Conservation (phyloP, 2,888 invertebrate genomes). For the Drosophila histrio region DNA sequence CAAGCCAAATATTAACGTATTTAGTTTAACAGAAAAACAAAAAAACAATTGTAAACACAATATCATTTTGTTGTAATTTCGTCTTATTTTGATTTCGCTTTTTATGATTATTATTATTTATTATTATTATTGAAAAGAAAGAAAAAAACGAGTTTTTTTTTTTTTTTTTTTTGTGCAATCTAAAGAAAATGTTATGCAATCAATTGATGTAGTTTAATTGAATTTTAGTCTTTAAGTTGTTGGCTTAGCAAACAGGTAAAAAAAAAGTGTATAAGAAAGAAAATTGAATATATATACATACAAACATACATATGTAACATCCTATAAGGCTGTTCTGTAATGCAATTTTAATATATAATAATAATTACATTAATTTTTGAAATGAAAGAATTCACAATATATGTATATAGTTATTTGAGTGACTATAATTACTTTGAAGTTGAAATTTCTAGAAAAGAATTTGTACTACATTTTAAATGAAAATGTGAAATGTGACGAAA, state of each 20-base stretch:
- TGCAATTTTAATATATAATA: not conserved
- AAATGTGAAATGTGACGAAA: too few relatives aligned
- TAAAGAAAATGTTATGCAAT: conserved; percentile 34
- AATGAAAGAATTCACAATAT: too few relatives aligned
- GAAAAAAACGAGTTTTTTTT: too few relatives aligned
- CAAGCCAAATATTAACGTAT: conserved; percentile 53
- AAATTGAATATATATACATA: not conserved
- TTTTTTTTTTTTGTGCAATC: conserved; percentile 37
- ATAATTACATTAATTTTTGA: not conserved
- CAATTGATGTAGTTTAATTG: conserved; percentile 5
- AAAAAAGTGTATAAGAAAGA: conserved; percentile 2
- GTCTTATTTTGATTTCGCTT: conserved; percentile 15
- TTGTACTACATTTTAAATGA: too few relatives aligned
- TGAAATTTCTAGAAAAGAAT: too few relatives aligned
- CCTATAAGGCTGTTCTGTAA: conserved; percentile 6
- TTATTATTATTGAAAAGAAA: not conserved
- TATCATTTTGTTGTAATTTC: not conserved
- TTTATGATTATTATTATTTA: not conserved
- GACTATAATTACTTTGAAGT: too few relatives aligned
- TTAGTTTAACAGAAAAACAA: conserved; percentile 31
- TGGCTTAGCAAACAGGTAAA: conserved; percentile 28
- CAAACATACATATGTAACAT: not conserved
- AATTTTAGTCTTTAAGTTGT: conserved; percentile 23
- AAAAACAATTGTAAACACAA: not conserved
- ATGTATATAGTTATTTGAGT: too few relatives aligned